Conservation (phyloP, 2,113 vertebrate species). For the Tyto alba region DNA sequence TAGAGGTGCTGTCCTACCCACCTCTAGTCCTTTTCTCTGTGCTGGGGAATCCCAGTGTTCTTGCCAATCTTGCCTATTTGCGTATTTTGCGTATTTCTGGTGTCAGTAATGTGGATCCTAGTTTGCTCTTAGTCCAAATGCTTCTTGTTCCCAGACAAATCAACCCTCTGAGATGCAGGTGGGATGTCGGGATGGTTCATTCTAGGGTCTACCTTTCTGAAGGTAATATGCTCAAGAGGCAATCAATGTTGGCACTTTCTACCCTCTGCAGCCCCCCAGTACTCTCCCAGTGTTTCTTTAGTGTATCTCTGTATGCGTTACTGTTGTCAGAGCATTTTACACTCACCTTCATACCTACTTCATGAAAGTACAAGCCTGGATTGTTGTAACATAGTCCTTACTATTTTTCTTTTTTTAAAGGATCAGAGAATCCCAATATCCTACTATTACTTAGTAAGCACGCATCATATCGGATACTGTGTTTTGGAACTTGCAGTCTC, state of each 20-base stretch:
- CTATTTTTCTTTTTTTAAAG: not conserved
- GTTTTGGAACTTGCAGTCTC: not conserved
- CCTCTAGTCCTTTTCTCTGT: not conserved
- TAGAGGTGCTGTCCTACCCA: not conserved
- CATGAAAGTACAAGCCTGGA: not conserved
- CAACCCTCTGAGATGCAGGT: not conserved
- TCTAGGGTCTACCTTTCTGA: not conserved
- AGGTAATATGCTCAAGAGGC: not conserved
- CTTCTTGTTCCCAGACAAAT: not conserved
- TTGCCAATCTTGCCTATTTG: not conserved
- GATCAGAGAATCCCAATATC: not conserved
- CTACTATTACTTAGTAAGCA: not conserved
- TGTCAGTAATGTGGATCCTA: not conserved
- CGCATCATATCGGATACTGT: not conserved
- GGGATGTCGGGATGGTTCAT: not conserved
- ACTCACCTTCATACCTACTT: not conserved
- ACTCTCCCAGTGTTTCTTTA: not conserved
- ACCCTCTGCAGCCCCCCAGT: not conserved
- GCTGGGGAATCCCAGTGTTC: not conserved
- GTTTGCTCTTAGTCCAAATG: not conserved
- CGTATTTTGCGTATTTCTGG: not conserved
- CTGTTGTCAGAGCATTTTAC: not conserved
- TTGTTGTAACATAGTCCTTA: not conserved
- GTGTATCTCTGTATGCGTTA: not conserved
- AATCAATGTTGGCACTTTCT: not conserved